phyloP scores from a whole-genome alignment of 2,888 invertebrate genomes.

The Horisme vitalbata region DNA sequence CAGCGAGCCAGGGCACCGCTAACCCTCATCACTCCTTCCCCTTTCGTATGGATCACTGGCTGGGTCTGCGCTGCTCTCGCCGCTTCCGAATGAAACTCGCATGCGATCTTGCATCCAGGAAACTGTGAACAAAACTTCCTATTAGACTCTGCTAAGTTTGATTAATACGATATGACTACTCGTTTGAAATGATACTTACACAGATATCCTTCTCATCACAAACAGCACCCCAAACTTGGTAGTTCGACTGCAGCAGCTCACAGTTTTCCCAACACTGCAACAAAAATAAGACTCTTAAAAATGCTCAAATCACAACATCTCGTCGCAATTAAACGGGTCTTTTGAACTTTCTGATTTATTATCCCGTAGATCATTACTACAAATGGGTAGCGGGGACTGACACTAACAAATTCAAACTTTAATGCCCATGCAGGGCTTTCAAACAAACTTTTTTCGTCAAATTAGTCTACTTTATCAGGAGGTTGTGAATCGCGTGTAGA shows the following conservation, averaged over 20 bases:
- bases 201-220: constrained; percentile 88
- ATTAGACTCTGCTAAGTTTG: constrained; percentile 9
- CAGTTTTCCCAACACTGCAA: constrained; percentile 91
- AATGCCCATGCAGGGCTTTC: constrained; percentile 45
- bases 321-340: constrained; percentile 50
- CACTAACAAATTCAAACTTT: constrained; percentile 50
- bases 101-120: constrained; percentile 88
- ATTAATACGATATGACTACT: no score
- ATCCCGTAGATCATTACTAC: constrained; percentile 48
- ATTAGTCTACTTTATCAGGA: constrained; percentile 52
- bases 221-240: constrained; percentile 88
- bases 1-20: constrained; percentile 85
- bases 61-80: constrained; percentile 85
- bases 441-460: constrained; percentile 50
- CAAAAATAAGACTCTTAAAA: constrained; percentile 56
- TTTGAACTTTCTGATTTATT: constrained; percentile 54
- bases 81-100: constrained; percentile 86
- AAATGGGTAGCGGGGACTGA: constrained; percentile 50
- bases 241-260: constrained; percentile 88
- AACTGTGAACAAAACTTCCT: constrained; percentile 78
- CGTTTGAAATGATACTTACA: constrained; percentile 76
- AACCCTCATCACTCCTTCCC: constrained; percentile 86
- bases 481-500: constrained; percentile 44
- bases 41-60: constrained; percentile 87
- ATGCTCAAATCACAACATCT: constrained; percentile 44